Percentiles rank a stretch among this genome's conserved stretches.
phyloP scores from a whole-genome alignment of 2,113 vertebrate genomes.

The Limanda limanda region DNA sequence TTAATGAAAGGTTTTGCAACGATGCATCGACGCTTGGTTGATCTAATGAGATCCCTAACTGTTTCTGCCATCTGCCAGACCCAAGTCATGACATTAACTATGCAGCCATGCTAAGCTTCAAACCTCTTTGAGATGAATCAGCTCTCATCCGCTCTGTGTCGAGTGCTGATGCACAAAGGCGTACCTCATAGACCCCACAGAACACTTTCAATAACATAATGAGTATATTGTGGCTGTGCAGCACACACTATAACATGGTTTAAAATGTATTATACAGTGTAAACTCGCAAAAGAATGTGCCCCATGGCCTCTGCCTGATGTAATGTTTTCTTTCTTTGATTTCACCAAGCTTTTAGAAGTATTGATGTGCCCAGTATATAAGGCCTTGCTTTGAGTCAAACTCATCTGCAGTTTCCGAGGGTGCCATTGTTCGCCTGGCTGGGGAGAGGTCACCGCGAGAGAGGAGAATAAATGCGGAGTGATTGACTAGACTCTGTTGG shows the following conservation, averaged over 20 bases:
- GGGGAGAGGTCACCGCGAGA: constrained; percentile 73
- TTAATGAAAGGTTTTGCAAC: constrained; percentile 86
- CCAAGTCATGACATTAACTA: constrained; percentile 84
- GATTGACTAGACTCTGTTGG: constrained; percentile 80
- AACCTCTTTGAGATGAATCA: constrained; percentile 70
- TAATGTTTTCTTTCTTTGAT: constrained; percentile 58
- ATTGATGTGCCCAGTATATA: constrained; percentile 57
- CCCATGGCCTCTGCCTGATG: constrained; percentile 12
- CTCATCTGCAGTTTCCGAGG: constrained; percentile 72
- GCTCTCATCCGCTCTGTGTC: constrained; percentile 61
- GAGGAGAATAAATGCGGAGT: constrained; percentile 77
- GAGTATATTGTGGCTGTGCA: constrained; percentile 14
- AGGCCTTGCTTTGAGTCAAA: constrained; percentile 71
- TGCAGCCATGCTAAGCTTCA: constrained; percentile 77
- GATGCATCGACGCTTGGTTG: constrained; percentile 81
- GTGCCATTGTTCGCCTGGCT: constrained; percentile 71
- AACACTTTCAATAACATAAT: constrained; percentile 12
- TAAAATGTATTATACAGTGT: constrained; percentile 18
- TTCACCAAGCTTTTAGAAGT: constrained; percentile 64
- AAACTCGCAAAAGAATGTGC: constrained; percentile 20
- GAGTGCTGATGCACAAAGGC: constrained; percentile 56
- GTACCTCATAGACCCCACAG: constrained; percentile 26
- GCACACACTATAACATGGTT: background rate
- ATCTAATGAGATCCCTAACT: constrained; percentile 88
- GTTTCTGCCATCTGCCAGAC: constrained; percentile 86